These are phyloP conservation scores for Setophaga petechia DNA, from an alignment of 2,113 vertebrate species.

Conservation along the genomic window DNA sequence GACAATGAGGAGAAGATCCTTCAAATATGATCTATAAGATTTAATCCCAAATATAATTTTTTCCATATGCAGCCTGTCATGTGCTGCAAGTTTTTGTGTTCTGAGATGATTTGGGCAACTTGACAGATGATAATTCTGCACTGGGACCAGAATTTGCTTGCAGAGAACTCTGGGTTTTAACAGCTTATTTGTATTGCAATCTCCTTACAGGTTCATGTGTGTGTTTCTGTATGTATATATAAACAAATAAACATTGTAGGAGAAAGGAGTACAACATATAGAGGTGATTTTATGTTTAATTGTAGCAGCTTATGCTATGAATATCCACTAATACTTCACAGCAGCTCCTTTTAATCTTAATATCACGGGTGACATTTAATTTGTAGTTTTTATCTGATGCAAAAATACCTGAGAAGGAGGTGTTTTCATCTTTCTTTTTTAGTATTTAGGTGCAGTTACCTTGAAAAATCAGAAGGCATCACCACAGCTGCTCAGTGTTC, in stretches of 20 bases:
- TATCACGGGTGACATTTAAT: not conserved
- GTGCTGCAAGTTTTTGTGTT: not conserved
- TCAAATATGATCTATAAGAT: not conserved
- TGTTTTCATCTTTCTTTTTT: not conserved
- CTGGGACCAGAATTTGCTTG: not conserved
- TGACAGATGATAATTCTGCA: not conserved
- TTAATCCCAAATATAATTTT: constrained; percentile 13
- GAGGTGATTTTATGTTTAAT: not conserved
- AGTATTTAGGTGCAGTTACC: not conserved
- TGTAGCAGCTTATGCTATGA: not conserved
- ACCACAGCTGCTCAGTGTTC: not conserved
- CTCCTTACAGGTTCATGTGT: not conserved
- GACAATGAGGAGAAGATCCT: constrained; percentile 20
- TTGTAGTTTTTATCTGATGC: not conserved
- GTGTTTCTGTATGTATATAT: rapidly evolving
- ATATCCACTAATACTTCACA: not conserved
- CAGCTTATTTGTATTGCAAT: not conserved
- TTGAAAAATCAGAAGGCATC: not conserved
- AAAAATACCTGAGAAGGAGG: not conserved
- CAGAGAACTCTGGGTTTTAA: not conserved
- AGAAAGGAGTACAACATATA: not conserved
- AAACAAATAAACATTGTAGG: not conserved
- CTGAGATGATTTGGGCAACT: not conserved
- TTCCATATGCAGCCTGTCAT: not conserved
- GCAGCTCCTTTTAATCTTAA: not conserved